Conservation (phyloP, 2,888 invertebrate genomes). For the Mesopsocus fuscifrons region DNA sequence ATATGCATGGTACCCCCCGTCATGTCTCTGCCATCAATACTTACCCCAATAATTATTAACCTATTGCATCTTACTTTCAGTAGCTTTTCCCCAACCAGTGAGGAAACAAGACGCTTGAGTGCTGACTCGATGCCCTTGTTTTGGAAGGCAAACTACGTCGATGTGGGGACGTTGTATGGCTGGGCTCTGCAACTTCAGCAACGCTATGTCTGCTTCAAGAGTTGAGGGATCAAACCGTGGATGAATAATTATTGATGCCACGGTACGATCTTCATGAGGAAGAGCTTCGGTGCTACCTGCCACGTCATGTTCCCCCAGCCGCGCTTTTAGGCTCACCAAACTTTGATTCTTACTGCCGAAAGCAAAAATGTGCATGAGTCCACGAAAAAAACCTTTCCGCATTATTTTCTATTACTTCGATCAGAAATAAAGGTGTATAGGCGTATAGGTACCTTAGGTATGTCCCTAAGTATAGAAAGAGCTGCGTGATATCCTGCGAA, state of each 20-base stretch:
- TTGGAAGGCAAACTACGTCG: slow-evolving; percentile 23
- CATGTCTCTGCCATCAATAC: too few species aligned
- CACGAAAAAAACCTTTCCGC: slow-evolving; percentile 6
- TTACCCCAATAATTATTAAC: too few species aligned
- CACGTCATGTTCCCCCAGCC: slow-evolving; percentile 26
- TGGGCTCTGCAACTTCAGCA: slow-evolving; percentile 20
- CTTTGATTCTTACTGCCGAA: slow-evolving; percentile 8
- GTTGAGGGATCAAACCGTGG: slow-evolving; percentile 23
- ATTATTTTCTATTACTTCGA: slow-evolving; percentile 6
- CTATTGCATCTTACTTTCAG: slow-evolving; percentile 25
- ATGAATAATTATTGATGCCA: slow-evolving; percentile 19
- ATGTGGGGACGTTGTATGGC: slow-evolving; percentile 20
- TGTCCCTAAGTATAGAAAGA: too few species aligned
- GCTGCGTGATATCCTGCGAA: too few species aligned
- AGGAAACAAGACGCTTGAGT: slow-evolving; percentile 21
- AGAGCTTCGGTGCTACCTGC: slow-evolving; percentile 22
- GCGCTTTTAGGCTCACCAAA: slow-evolving; percentile 22
- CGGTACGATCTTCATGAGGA: slow-evolving; percentile 23
- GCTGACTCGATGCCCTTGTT: slow-evolving; percentile 17
- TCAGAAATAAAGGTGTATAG: too few species aligned
- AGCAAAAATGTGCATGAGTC: slow-evolving; percentile 2
- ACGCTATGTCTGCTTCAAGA: slow-evolving; percentile 24
- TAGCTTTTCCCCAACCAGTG: slow-evolving; percentile 26
- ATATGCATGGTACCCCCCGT: too few species aligned
- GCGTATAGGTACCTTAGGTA: too few species aligned